Evolutionary conservation across 2,888 invertebrate species (phyloP).

Genomic region (Zaprionus obscuricornis): DNA sequence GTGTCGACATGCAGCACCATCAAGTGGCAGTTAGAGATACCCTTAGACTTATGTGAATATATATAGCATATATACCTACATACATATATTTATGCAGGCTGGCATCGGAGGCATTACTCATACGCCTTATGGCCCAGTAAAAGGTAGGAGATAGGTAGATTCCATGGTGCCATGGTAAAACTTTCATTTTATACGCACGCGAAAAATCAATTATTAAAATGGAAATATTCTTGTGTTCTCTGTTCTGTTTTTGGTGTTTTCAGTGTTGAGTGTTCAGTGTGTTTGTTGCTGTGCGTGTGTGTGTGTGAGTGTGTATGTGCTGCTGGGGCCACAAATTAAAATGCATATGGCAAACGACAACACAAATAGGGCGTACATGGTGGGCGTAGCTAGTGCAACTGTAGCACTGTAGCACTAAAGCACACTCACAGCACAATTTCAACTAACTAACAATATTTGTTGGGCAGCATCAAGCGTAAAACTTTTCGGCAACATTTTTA

Average conservation of each 20-base stretch:
- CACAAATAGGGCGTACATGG: conserved; percentile 35
- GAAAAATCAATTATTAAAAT: conserved; percentile 75
- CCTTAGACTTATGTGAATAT: too few species aligned
- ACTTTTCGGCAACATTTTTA: conserved; percentile 63
- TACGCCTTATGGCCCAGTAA: conserved; percentile 41
- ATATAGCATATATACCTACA: conserved; percentile 20
- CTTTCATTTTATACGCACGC: conserved; percentile 59
- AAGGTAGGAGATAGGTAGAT: not conserved
- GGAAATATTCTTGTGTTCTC: conserved; percentile 53
- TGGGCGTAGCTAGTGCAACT: not conserved
- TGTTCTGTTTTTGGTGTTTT: not conserved
- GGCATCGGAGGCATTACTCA: conserved; percentile 50
- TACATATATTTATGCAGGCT: conserved; percentile 33
- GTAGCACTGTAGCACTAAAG: not conserved
- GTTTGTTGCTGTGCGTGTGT: too few species aligned
- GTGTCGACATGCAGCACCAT: conserved; percentile 64
- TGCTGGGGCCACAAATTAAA: conserved; percentile 45
- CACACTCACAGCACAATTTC: conserved; percentile 14
- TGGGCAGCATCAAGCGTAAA: conserved; percentile 38
- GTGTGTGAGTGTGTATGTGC: not conserved
- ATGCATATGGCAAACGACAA: conserved; percentile 58
- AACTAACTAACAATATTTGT: conserved; percentile 60
- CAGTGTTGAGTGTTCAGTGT: too few species aligned
- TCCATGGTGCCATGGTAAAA: conserved; percentile 24
- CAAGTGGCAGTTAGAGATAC: conserved; percentile 63